Percentiles rank a stretch among this genome's conserved stretches.
These are phyloP conservation scores for Drosophila tani DNA, from an alignment of 1,140 invertebrate species.

Conservation along the genomic window DNA sequence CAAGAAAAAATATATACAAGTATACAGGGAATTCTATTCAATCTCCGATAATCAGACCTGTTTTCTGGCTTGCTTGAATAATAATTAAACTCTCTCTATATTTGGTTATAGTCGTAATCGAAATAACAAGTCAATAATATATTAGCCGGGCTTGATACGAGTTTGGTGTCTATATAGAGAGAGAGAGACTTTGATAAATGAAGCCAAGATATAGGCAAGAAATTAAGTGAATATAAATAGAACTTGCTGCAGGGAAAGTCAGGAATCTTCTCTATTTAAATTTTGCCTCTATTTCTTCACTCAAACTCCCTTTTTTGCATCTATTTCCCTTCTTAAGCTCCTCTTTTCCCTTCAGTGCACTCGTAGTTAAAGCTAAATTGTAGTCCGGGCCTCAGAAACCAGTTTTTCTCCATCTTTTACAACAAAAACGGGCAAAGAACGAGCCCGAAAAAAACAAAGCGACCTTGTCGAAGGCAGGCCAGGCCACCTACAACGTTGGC, in stretches of 20 bases:
- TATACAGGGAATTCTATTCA: neutral
- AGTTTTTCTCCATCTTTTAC: conserved; percentile 22
- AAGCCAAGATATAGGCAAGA: neutral
- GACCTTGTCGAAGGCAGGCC: conserved; percentile 62
- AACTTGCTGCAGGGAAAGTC: no score
- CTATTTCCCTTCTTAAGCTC: neutral
- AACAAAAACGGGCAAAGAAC: conserved; percentile 5
- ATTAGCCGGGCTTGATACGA: neutral
- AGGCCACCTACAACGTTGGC: conserved; percentile 47
- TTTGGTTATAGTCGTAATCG: neutral
- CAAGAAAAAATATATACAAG: conserved; percentile 7
- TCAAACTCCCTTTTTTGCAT: neutral
- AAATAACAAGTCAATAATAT: neutral
- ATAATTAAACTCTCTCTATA: neutral
- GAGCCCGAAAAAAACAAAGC: conserved; percentile 23
- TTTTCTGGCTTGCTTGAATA: neutral
- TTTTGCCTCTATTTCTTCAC: no score
- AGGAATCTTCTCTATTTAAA: neutral
- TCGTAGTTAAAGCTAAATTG: neutral
- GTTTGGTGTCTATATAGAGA: conserved; percentile 1
- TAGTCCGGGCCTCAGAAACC: conserved; percentile 21
- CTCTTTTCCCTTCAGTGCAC: conserved; percentile 12
- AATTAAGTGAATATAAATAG: neutral
- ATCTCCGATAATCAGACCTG: conserved; percentile 1
- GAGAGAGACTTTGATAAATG: neutral